Evolutionary conservation across 2,797 vertebrate species (phyloP).

Genomic region (Lepidocolaptes lacrymiger): DNA sequence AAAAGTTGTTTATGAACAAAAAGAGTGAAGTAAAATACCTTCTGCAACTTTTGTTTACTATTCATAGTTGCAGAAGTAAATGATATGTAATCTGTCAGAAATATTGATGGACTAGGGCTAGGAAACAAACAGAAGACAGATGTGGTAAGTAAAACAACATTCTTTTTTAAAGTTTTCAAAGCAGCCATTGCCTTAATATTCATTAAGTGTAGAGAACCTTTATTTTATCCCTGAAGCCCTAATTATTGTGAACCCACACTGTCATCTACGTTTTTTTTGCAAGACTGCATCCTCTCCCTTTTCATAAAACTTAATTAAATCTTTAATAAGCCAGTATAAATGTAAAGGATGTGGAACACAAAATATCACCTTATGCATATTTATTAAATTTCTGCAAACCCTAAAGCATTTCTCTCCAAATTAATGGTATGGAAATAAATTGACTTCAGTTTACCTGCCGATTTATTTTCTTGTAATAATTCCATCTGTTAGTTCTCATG

Average conservation of each 20-base stretch:
- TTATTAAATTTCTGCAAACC: constrained; percentile 56
- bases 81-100: background rate
- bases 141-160: background rate
- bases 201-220: constrained; percentile 29
- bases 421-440: constrained; percentile 46
- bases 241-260: constrained; percentile 53
- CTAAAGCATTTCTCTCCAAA: constrained; percentile 56
- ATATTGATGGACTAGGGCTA: background rate
- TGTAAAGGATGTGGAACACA: constrained; percentile 61
- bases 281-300: constrained; percentile 35
- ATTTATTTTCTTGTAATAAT: constrained; percentile 14
- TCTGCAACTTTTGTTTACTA: background rate
- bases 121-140: constrained; percentile 22
- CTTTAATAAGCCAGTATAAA: constrained; percentile 70
- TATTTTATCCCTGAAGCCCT: constrained; percentile 51
- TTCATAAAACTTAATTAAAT: constrained; percentile 65
- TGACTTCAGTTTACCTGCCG: background rate
- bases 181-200: background rate
- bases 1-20: fast-evolving
- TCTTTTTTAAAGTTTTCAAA: constrained; percentile 19
- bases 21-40: background rate
- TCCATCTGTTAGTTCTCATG: constrained; percentile 18
- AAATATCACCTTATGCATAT: constrained; percentile 64
- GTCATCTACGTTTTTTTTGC: constrained; percentile 51
- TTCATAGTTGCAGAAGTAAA: background rate